phyloP scores from a whole-genome alignment of 2,113 vertebrate genomes.

The Gnathonemus longibarbis region DNA sequence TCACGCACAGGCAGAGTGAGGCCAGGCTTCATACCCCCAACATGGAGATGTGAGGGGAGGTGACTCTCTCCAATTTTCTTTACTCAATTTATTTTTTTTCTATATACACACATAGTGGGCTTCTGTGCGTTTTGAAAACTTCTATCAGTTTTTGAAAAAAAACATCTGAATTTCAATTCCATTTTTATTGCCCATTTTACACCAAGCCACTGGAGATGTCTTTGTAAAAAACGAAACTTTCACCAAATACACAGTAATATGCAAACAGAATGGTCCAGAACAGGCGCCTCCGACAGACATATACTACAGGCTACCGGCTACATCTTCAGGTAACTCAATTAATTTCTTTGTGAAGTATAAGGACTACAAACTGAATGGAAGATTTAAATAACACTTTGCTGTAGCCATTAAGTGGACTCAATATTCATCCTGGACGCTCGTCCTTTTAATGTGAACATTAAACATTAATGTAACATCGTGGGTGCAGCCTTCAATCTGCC shows the following conservation, averaged over 20 bases:
- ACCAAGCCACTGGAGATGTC: not conserved
- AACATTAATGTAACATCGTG: not conserved
- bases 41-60: not conserved
- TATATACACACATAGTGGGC: not conserved
- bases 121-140: not conserved
- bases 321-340: not conserved
- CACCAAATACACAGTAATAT: not conserved
- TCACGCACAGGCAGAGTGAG: not conserved
- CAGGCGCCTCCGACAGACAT: no score
- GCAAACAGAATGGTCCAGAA: not conserved
- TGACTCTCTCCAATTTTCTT: not conserved
- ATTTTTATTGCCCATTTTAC: not conserved
- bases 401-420: not conserved
- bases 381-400: not conserved
- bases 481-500: not conserved
- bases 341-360: not conserved
- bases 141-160: not conserved
- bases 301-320: not conserved
- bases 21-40: not conserved
- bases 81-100: not conserved
- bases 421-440: not conserved
- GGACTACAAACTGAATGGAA: not conserved
- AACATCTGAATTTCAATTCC: not conserved
- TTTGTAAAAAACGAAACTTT: not conserved
- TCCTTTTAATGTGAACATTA: not conserved